Evolutionary conservation across 2,113 vertebrate species (phyloP).

Genomic region (Tachycineta bicolor): DNA sequence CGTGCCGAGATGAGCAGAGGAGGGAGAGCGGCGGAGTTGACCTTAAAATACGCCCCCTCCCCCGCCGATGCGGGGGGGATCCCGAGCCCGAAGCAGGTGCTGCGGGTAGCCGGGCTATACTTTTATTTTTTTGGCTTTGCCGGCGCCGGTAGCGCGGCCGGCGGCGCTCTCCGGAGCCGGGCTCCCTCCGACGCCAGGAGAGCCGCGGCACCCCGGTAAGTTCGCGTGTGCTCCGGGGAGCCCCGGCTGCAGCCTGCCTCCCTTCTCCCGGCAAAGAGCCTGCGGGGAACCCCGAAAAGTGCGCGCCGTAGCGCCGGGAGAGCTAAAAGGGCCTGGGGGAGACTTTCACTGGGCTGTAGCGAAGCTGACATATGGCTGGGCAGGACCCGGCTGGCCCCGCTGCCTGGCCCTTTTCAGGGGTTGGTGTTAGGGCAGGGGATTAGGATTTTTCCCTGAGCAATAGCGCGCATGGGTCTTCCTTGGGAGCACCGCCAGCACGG

Average conservation of each 20-base stretch:
- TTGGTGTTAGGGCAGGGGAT: neutral
- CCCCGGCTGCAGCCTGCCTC: neutral
- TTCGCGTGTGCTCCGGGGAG: neutral
- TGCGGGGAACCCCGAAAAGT: neutral
- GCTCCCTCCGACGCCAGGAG: neutral
- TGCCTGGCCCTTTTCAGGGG: neutral
- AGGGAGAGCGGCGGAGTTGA: neutral
- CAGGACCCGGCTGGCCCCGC: neutral
- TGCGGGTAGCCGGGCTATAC: neutral
- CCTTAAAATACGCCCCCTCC: neutral
- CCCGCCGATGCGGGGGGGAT: neutral
- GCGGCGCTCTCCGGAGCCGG: neutral
- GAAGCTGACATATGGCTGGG: constrained; percentile 14
- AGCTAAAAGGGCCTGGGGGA: neutral
- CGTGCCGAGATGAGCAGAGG: neutral
- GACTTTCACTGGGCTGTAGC: neutral
- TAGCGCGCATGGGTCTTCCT: neutral
- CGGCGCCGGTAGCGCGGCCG: neutral
- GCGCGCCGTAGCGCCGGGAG: neutral
- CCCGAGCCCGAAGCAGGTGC: constrained; percentile 38
- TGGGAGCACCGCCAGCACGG: neutral
- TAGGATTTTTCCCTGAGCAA: neutral
- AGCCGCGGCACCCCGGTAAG: neutral
- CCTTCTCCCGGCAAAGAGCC: neutral
- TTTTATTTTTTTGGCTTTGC: neutral